Evolutionary conservation across 2,888 invertebrate genomes (phyloP), one percentile per base, ranked within the genome.

Genomic region (Pyrgus malvae): DNA sequence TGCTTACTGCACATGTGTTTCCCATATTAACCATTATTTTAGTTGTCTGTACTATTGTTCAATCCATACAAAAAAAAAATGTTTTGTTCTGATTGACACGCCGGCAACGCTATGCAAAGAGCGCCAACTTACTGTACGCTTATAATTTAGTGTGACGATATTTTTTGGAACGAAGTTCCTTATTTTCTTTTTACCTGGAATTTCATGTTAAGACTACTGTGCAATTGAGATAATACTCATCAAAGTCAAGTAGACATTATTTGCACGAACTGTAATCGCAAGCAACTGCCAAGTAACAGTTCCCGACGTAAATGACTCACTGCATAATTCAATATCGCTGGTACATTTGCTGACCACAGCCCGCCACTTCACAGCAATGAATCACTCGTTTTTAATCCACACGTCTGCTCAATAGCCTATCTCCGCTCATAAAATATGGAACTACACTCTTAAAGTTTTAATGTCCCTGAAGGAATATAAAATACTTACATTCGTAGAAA

Each of bases 241-340:
- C 17, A 9, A n/a, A 46, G 45, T 23, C 23, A 23, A 35, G 14
- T 14, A 16, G 14, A 5, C 11, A 2, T 2, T n/a, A 23, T 23
- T 31, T 19, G 11, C 23, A 27, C 12, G 45, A 25, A 31, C 21
- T 14, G 33, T 21, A 33, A 9, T 21, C 11, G 31, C 8, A 37
- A 37, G 25, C 23, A 16, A 19, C n/a, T 8, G 33, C 21, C 7
- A 31, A 33, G 33, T 21, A 33, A 9, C 45, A 12, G 11, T 33
- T 16, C 33, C 16, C 16, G 35, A 16, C 17, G 37, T 48, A 27
- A 27, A 48, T 38, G 48, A 48, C 17, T 48, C 48, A 48, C 17
- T 35, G 9, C 35, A 35, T 38, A 48, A 48, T 27, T 37, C 48
- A 37, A 38, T 48, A 48, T 16, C 21, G 16, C 25, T 31, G 16